Evolutionary conservation across 2,888 invertebrate species (phyloP), one percentile per base, ranked within the genome.

Genomic region (Pemphredon lugubris): DNA sequence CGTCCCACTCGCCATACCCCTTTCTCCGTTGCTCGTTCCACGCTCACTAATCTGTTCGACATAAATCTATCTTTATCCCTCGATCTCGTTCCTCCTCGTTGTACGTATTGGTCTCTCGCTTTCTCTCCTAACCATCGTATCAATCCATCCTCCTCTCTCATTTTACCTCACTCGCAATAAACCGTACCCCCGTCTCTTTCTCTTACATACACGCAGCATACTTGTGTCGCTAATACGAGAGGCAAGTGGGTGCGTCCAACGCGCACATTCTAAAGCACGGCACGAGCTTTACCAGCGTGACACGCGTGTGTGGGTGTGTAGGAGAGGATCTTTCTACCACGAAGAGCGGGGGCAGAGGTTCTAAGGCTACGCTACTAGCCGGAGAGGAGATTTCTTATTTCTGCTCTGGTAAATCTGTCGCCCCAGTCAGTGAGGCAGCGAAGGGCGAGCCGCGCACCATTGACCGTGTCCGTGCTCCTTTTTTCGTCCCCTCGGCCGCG

Each of bases 381-480:
- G 68, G 71, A 74, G 77, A 70, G 79, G 84, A 84, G 86, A 88
- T 88, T 89, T 89, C 88, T 89, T 88, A 88, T 89, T 89, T 89
- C 88, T 88, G 88, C 85, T 88, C 88, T 86, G 88, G 88, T 88
- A 88, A 89, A 89, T 88, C 87, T 88, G 88, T 88, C 88, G 89
- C 86, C 83, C 83, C 84, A 86, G 88, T 89, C 87, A 88, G 89
- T 89, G 87, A 88, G 86, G 82, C 86, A 87, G 81, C 84, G 86
- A 85, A 88, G 86, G 85, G 84, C 87, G 83, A 87, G 82, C 80
- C 77, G 86, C 84, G 82, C 86, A 78, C 79, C 85, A 84, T 86
- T 87, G 86, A 87, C 84, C 82, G 86, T 86, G 82, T 87, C 83
- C 80, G 80, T 73, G 74, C 75, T 77, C 74, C 73, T 77, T 79